phyloP scores from a whole-genome alignment of 2,797 vertebrate species.

The Myripristis murdjan region DNA sequence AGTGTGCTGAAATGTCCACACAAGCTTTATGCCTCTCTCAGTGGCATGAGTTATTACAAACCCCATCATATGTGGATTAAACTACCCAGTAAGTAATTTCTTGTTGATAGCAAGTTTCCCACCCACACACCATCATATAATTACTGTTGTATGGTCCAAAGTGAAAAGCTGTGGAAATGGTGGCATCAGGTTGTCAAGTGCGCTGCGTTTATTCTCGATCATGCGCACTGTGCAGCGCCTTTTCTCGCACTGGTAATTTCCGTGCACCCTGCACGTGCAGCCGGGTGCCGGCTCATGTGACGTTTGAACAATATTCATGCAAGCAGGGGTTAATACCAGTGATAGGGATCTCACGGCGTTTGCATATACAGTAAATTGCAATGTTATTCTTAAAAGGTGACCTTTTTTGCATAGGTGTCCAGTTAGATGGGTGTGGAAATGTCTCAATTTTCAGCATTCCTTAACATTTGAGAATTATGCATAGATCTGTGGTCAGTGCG shows the following conservation, averaged over 20 bases:
- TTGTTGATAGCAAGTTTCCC: neutral
- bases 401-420: neutral
- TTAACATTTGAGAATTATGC: neutral
- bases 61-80: neutral
- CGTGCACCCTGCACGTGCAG: constrained; percentile 74
- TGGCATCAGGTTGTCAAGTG: constrained; percentile 42
- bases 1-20: constrained; percentile 79
- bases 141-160: neutral
- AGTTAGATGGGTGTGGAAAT: too few species aligned
- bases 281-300: constrained; percentile 73
- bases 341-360: constrained; percentile 27
- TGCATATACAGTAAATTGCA: constrained; percentile 9
- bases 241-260: constrained; percentile 56
- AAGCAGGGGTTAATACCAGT: constrained; percentile 53
- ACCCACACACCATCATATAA: constrained; percentile 15
- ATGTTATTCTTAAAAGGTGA: neutral
- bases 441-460: neutral
- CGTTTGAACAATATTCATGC: constrained; percentile 67
- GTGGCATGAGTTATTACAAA: neutral
- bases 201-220: constrained; percentile 55
- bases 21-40: constrained; percentile 10
- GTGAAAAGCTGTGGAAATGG: constrained; percentile 27
- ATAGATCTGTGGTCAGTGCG: neutral
- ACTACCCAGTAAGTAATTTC: neutral
- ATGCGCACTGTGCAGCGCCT: constrained; percentile 75